Conservation (phyloP, 2,888 invertebrate genomes). For the Euphydryas editha region DNA sequence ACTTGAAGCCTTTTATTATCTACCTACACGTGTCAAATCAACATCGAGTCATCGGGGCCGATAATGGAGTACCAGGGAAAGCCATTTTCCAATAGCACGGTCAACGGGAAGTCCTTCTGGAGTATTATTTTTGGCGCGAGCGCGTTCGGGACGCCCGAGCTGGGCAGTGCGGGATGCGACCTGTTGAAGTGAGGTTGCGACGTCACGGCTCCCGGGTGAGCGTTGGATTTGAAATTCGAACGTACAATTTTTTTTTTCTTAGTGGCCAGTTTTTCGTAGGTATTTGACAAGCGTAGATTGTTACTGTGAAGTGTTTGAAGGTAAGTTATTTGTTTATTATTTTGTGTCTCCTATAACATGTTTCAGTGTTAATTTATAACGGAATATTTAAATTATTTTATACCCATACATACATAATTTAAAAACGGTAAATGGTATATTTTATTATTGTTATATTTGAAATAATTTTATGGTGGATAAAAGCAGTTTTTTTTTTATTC, state of each 20-base stretch:
- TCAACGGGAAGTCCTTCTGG: conserved; percentile 74
- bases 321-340: conserved; percentile 28
- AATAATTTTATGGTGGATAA: too few species aligned
- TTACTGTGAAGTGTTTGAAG: conserved; percentile 18
- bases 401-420: background rate
- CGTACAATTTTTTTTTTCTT: conserved; percentile 31
- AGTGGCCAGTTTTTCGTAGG: conserved; percentile 33
- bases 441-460: too few species aligned
- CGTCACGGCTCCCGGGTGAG: conserved; percentile 54
- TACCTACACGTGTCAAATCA: conserved; percentile 52
- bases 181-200: conserved; percentile 79
- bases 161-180: conserved; percentile 79
- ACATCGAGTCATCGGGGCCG: conserved; percentile 48
- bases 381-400: background rate
- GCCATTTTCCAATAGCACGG: conserved; percentile 77
- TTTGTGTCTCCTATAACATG: background rate
- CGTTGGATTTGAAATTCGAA: conserved; percentile 50
- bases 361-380: background rate
- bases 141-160: conserved; percentile 63
- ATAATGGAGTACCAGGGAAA: conserved; percentile 67
- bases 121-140: conserved; percentile 81
- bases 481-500: too few species aligned
- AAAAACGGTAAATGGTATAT: too few species aligned
- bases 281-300: conserved; percentile 11
- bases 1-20: conserved; percentile 17